Percentiles rank a stretch among this genome's conserved stretches.
phyloP scores from a whole-genome alignment of 2,888 invertebrate genomes.

The Tinea trinotella region DNA sequence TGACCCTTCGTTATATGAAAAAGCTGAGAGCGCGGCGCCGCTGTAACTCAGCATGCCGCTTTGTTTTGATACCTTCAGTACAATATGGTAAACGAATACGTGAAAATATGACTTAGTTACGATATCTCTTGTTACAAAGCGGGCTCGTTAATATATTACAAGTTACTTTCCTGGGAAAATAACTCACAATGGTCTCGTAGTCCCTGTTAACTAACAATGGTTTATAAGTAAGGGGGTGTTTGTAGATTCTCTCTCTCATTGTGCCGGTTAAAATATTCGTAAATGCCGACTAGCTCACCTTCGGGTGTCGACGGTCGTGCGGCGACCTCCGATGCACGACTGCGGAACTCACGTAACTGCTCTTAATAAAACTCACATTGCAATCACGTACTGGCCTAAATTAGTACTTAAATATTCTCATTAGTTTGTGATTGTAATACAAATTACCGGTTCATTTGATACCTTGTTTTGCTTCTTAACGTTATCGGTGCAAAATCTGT shows the following conservation, averaged over 20 bases:
- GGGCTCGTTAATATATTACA: not conserved
- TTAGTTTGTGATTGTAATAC: constrained; percentile 1
- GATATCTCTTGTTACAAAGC: not conserved
- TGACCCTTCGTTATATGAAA: constrained; percentile 30
- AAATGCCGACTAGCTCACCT: constrained; percentile 26
- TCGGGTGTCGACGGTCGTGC: constrained; percentile 19
- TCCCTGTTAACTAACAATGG: not conserved
- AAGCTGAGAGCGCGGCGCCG: constrained; percentile 20
- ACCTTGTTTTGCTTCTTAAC: not conserved
- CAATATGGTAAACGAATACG: not conserved
- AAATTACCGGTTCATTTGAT: not conserved
- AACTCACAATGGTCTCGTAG: constrained; percentile 11
- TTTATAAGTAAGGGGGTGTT: constrained; percentile 12
- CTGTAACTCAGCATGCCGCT: not conserved
- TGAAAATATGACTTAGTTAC: not conserved
- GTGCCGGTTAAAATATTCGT: constrained; percentile 11
- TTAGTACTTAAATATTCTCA: not conserved
- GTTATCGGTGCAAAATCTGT: not conserved
- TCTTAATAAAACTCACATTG: constrained; percentile 17
- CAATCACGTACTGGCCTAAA: constrained; percentile 11
- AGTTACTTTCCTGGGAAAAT: constrained; percentile 2
- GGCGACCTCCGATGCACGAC: constrained; percentile 24
- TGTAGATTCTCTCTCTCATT: constrained; percentile 2
- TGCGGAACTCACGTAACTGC: constrained; percentile 21
- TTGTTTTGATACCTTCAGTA: not conserved